Evolutionary conservation across 2,797 vertebrate species (phyloP).

Genomic region (Micrastur ruficollis): DNA sequence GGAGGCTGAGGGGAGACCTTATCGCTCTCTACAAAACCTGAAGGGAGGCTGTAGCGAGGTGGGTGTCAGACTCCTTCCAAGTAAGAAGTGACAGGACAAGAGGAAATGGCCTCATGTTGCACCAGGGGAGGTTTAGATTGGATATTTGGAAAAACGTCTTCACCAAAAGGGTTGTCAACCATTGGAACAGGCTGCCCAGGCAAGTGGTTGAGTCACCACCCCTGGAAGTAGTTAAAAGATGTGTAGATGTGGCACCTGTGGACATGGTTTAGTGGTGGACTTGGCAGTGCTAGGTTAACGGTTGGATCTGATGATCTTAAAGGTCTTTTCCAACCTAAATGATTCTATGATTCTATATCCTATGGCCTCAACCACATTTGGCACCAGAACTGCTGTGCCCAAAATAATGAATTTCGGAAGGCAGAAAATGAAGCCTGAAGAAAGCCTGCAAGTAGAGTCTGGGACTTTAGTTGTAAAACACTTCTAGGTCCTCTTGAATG

Average conservation of each 20-base stretch:
- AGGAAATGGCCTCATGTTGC: neutral
- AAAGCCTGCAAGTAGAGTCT: neutral
- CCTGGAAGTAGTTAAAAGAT: neutral
- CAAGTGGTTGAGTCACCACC: neutral
- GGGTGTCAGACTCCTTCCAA: neutral
- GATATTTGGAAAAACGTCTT: neutral
- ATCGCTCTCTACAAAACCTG: neutral
- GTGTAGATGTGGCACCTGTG: neutral
- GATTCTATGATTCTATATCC: neutral
- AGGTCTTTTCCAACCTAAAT: neutral
- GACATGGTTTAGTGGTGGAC: neutral
- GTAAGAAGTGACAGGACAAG: neutral
- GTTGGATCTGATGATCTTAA: neutral
- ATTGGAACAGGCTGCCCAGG: neutral
- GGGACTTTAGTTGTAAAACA: neutral
- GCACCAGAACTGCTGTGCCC: neutral
- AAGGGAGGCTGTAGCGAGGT: neutral
- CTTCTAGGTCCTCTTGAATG: neutral
- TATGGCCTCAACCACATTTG: neutral
- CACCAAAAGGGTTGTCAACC: neutral
- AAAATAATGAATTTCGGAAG: neutral
- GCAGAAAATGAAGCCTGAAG: neutral
- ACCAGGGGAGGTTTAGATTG: neutral
- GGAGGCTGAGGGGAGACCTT: neutral
- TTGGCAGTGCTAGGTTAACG: neutral